Percentiles rank a stretch among this genome's conserved stretches.
These are phyloP conservation scores for Phalangium opilio DNA, from an alignment of 2,888 invertebrate genomes.

Conservation along the genomic window DNA sequence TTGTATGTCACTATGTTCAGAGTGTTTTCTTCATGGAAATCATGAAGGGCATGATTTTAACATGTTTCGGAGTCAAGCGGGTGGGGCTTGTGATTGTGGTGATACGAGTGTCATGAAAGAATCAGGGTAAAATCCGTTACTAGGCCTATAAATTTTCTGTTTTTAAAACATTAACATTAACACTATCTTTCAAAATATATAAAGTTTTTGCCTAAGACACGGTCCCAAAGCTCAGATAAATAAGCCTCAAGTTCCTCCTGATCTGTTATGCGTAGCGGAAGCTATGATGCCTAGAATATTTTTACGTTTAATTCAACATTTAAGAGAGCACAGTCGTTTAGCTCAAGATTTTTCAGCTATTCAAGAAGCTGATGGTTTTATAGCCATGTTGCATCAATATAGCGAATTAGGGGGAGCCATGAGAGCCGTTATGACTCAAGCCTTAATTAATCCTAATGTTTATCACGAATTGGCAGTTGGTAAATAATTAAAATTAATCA, in stretches of 20 bases:
- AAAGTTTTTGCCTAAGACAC: constrained; percentile 78
- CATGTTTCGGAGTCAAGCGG: constrained; percentile 96
- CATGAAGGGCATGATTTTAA: constrained; percentile 97
- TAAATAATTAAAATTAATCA: constrained; percentile 13
- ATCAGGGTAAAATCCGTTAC: constrained; percentile 75
- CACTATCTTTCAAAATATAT: too few species aligned
- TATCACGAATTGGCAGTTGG: constrained; percentile 27
- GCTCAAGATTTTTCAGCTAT: constrained; percentile 39
- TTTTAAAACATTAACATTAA: too few species aligned
- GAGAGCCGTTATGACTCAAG: constrained; percentile 80
- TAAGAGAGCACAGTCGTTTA: constrained; percentile 56
- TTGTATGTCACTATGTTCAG: constrained; percentile 95
- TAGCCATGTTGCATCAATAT: constrained; percentile 78
- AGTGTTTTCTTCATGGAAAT: constrained; percentile 93
- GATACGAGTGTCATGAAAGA: constrained; percentile 94
- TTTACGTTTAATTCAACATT: constrained; percentile 71
- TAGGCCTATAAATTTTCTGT: too few species aligned
- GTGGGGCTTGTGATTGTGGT: constrained; percentile 97
- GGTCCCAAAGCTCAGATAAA: constrained; percentile 67
- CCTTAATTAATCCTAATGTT: constrained; percentile 71
- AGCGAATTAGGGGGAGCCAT: constrained; percentile 94
- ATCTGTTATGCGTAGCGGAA: constrained; percentile 78
- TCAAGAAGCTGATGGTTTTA: constrained; percentile 68
- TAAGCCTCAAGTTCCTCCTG: constrained; percentile 50
- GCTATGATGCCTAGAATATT: constrained; percentile 88